Base-by-base conservation (phyloP, 37 sponge, comb jelly and placozoan genomes). In the Hexactinellida sp. region DNA sequence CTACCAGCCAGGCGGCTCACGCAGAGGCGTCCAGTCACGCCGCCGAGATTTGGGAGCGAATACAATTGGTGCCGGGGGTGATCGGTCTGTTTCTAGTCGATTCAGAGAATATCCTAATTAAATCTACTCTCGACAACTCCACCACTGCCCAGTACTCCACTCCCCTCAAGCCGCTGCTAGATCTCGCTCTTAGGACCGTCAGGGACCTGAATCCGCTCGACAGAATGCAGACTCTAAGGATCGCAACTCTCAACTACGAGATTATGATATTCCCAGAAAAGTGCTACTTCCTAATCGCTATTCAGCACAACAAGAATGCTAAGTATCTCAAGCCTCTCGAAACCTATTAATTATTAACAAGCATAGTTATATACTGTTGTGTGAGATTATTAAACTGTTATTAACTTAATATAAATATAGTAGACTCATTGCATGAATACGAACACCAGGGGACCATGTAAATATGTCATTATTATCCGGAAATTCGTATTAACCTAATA, bases 181-280 rank as follows among this genome's bases (percentile, higher is more conserved):
- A 63, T 23, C 76, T 63, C 34, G 76, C 76, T n/a, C 3, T 63
- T 23, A 63, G 25, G 76, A 63, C 76, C 3, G 76, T 63, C 5
- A 63, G 76, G 34, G 76, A 63, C 25, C 30, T 63, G 76, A 63
- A 63, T 63, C 76, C 76, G 13, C 5, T 63, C 21, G 34, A 63
- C 34, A 63, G 76, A n/a, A 63, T 63, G 76, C 76, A 63, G 34
- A 63, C 76, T 21, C 76, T 63, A 7, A 10, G 76, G 34, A 63
- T 63, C 5, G 76, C 76, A n/a, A 63, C 76, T 3, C 25, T 63
- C 32, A 63, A 63, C 76, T 63, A 63, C 34, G 76, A 63, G 76
- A 63, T 63, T n/a, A 63, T 63, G 76, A 63, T 63, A 63, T 63
- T 32, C 76, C 76, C 76, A 7, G 76, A 63, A 23, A 63, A 63